These are phyloP conservation scores for Enchytraeus crypticus DNA, from an alignment of 2,888 invertebrate species.

Conservation along the genomic window DNA sequence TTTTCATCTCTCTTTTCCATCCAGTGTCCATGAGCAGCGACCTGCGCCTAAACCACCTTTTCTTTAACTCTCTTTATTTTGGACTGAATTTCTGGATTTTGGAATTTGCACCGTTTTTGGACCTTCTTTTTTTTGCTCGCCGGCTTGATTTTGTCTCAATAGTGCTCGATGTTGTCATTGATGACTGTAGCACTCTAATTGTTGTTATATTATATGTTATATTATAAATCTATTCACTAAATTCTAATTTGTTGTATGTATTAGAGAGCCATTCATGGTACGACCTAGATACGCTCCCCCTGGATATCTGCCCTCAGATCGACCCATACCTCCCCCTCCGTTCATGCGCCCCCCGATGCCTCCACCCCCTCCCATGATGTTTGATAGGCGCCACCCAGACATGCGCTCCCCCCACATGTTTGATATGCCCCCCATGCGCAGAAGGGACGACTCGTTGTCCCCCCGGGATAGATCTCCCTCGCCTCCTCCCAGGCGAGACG, in stretches of 20 bases:
- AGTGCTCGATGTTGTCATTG: too few species aligned
- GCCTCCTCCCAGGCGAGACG: background rate
- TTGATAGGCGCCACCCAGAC: background rate
- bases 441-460: background rate
- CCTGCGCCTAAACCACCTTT: too few species aligned
- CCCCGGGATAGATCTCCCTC: background rate
- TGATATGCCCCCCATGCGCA: background rate
- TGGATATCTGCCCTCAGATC: background rate
- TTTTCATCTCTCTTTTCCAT: too few species aligned
- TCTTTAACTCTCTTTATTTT: too few species aligned
- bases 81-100: too few species aligned
- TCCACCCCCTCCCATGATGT: background rate
- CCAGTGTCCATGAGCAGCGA: too few species aligned
- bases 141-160: too few species aligned
- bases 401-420: slow-evolving; percentile 2
- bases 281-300: background rate
- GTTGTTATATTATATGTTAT: background rate
- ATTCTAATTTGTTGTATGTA: background rate
- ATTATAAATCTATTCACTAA: background rate
- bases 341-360: slow-evolving; percentile 1
- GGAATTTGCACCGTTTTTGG: too few species aligned
- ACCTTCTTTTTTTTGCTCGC: too few species aligned
- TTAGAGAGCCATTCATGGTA: background rate
- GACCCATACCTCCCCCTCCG: background rate
- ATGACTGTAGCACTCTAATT: too few species aligned